Evolutionary conservation across 2,888 invertebrate species (phyloP), one percentile per base, ranked within the genome.

Genomic region (Macrophya alboannulata): DNA sequence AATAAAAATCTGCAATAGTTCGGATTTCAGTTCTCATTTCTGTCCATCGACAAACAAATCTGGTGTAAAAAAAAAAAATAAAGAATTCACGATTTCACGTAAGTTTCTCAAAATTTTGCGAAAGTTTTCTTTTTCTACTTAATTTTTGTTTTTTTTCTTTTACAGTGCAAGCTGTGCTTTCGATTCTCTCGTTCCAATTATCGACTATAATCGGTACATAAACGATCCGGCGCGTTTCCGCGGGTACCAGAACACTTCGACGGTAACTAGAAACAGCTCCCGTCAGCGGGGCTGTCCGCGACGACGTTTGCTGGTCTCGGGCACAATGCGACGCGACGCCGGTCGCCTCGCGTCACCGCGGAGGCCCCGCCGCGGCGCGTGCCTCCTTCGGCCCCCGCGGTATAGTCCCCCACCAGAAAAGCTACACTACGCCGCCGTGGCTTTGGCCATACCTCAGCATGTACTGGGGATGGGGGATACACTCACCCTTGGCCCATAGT

Each of bases 291-390:
- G 84, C 74, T 83, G 62, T 71, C 76, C 85, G 85, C 86, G 86
- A 51, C 79, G 84, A 51, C 48, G 83, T 76, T 68, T 65, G 86
- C 71, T 62, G 76, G 55, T 86, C 86, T 79, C 86, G 83, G 84
- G 86, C 85, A 86, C 82, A 86, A 85, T 84, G 84, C 86, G 87
- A 87, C 86, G 81, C 88, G 85, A 83, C 84, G 86, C 86, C 84
- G 85, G 85, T 84, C 65, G 87, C 82, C 72, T 71, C 86, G 85
- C 86, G 88, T 86, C 88, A 87, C 86, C 87, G 86, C 83, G 87
- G 86, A 89, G 87, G 87, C 87, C 89, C 87, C 86, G 87, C 87
- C 87, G 87, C 85, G 87, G 87, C 89, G 89, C 88, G 88, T 89
- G 89, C 87, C 88, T 88, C 87, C 86, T 88, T 88, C 85, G 84